Base-by-base conservation (phyloP, 2,113 vertebrate species). In the Rousettus leschenaultii region DNA sequence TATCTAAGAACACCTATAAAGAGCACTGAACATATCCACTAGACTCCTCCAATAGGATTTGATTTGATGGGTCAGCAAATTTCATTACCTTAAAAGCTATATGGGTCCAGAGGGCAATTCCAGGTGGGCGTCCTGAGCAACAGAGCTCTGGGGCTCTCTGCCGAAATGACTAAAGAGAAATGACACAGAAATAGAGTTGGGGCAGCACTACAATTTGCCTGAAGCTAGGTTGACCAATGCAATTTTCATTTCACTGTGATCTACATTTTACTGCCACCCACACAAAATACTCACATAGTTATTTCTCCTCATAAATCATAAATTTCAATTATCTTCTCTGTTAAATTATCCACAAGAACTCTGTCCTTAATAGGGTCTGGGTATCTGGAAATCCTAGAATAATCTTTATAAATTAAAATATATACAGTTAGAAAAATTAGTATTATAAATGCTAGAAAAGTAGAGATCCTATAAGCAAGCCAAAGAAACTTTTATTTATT, bases 401-500 rank as follows among this genome's bases (percentile, higher is more conserved):
- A 38, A 70, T 78, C 40, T 83, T 68, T 66, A 65, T 80, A 77
- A 96, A 82, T 90, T 89, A 86, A 95, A 96, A 85, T 71, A 43
- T 18, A 75, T 75, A 30, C 0, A 18, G 2, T 80, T 78, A 80
- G 8, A 28, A 91, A 88, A 96, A 73, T 94, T 63, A 86, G 19
- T 86, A 35, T 96, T 77, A 74, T 74, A 78, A 82, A 91, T 63
- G 24, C 35, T 88, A 3, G 53, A 53, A 94, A 90, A 91, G 48
- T 43, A 85, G n/a, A 90, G 24, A 90, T 65, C 66, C 0, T 53
- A 45, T 19, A 91, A 82, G 40, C 5, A 38, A 95, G 43, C 40
- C 63, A 85, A 95, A 83, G 19, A 93, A 91, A 94, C 80, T 92
- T 96, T 86, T 88, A 95, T 95, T 97, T 96, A 94, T 97, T 98